Evolutionary conservation across 2,797 vertebrate genomes (phyloP).

Genomic region (Miichthys miiuy): DNA sequence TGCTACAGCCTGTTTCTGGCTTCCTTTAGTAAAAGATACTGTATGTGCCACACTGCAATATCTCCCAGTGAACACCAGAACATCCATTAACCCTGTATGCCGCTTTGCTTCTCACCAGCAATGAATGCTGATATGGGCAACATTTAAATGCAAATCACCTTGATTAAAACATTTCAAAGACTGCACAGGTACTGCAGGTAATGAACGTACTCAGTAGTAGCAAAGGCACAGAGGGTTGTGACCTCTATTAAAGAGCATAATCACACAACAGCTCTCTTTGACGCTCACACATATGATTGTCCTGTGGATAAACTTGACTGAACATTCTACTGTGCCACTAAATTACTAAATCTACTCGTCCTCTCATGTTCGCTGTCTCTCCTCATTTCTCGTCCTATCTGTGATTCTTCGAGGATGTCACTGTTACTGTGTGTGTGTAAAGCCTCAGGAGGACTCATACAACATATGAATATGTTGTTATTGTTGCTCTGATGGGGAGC

Average conservation of each 20-base stretch:
- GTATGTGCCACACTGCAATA: conserved; percentile 11
- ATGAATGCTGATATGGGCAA: conserved; percentile 43
- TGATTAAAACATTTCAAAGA: conserved; percentile 60
- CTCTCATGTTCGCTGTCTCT: conserved; percentile 12
- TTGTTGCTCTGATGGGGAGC: conserved; percentile 43
- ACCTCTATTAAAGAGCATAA: conserved; percentile 55
- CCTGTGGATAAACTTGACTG: conserved; percentile 21
- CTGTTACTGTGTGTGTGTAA: neutral
- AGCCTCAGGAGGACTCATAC: neutral
- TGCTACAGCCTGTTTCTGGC: neutral
- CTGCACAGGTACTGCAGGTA: conserved; percentile 52
- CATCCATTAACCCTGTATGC: conserved; percentile 65
- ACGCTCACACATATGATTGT: neutral
- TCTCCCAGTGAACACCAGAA: conserved; percentile 31
- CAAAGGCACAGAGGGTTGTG: conserved; percentile 23
- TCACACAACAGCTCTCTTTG: conserved; percentile 29
- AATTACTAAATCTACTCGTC: conserved; percentile 15
- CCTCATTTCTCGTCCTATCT: conserved; percentile 3
- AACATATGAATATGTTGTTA: conserved; percentile 8
- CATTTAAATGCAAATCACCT: conserved; percentile 77
- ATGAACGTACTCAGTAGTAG: conserved; percentile 46
- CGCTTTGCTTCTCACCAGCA: conserved; percentile 23
- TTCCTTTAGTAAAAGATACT: neutral
- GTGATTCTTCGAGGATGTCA: neutral
- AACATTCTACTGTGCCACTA: conserved; percentile 4